Evolutionary conservation across 2,797 vertebrate genomes (phyloP).

Genomic region (Phalanger gymnotis): DNA sequence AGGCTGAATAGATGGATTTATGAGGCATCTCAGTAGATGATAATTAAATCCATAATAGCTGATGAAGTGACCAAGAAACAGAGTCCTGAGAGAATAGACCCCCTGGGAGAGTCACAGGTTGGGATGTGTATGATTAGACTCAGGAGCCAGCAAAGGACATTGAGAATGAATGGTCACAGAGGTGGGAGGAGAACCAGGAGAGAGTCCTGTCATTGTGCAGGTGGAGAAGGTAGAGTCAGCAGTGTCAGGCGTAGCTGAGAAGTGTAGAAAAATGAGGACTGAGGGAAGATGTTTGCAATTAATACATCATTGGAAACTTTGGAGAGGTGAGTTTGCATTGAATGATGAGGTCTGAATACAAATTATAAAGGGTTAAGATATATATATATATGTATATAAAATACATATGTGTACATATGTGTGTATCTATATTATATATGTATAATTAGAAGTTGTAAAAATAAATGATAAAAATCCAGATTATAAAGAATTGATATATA

Average conservation of each 20-base stretch:
- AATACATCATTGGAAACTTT: background rate
- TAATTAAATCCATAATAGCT: background rate
- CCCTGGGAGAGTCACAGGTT: background rate
- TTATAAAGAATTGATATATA: too few species aligned
- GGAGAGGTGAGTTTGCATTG: background rate
- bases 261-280: background rate
- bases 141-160: too few species aligned
- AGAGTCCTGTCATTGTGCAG: too few species aligned
- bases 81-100: background rate
- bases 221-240: background rate
- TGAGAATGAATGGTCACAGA: background rate
- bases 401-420: too few species aligned
- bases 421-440: too few species aligned
- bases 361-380: background rate
- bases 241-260: background rate
- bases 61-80: background rate
- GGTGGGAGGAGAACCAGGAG: background rate
- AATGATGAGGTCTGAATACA: background rate
- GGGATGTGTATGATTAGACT: background rate
- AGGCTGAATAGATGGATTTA: too few species aligned
- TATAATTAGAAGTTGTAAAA: background rate
- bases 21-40: too few species aligned
- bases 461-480: background rate
- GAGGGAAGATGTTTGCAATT: background rate
- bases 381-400: too few species aligned